Evolutionary conservation across 64 coral and sea anemone species (phyloP).

Genomic region (Pocillopora verrucosa): DNA sequence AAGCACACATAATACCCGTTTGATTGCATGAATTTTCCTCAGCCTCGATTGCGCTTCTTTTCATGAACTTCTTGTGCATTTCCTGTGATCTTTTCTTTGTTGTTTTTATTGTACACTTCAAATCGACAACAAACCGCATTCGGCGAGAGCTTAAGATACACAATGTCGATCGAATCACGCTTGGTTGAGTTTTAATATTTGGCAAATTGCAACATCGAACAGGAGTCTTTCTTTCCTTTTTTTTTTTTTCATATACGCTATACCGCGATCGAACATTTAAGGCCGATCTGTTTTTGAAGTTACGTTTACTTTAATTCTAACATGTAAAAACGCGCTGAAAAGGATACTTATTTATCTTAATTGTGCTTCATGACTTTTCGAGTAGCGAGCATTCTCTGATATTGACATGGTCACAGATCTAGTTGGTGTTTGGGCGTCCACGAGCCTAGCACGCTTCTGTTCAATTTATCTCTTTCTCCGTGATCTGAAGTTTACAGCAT

Average conservation of each 20-base stretch:
- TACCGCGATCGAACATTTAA: background rate
- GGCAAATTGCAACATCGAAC: background rate
- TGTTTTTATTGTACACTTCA: slow-evolving; percentile 36
- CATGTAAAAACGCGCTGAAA: slow-evolving; percentile 23
- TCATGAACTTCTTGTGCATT: background rate
- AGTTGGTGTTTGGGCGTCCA: background rate
- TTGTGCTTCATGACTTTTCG: slow-evolving; percentile 44
- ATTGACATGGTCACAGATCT: slow-evolving; percentile 11
- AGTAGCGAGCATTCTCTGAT: slow-evolving; percentile 2
- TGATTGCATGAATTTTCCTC: background rate
- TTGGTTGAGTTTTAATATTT: slow-evolving; percentile 3
- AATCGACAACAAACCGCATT: slow-evolving; percentile 34
- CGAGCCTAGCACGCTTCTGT: background rate
- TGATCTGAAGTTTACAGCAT: background rate
- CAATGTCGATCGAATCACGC: background rate
- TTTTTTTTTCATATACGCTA: background rate
- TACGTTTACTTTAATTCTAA: slow-evolving; percentile 31
- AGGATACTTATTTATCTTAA: slow-evolving; percentile 31
- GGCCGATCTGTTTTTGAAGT: background rate
- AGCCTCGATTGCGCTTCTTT: background rate
- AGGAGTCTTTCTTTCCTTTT: too few relatives aligned
- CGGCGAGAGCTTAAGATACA: background rate
- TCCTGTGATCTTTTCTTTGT: slow-evolving; percentile 7
- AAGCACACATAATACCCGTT: background rate
- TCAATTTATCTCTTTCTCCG: background rate